These are phyloP conservation scores for Chionomys nivalis DNA, from an alignment of 2,113 vertebrate species.

Conservation along the genomic window DNA sequence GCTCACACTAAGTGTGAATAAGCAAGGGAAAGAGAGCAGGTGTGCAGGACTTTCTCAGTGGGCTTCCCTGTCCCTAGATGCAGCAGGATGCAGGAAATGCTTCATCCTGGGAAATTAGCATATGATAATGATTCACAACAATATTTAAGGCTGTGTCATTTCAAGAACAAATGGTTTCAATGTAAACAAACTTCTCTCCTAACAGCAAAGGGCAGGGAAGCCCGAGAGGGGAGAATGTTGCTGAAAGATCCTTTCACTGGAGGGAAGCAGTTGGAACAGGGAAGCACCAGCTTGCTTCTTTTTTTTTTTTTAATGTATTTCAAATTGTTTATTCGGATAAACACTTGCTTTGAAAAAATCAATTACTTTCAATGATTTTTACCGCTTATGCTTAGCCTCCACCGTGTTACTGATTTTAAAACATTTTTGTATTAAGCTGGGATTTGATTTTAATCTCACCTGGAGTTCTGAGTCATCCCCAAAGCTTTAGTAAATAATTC, in stretches of 20 bases:
- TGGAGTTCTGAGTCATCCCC: slow-evolving; percentile 14
- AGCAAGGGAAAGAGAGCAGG: background rate
- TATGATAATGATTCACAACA: background rate
- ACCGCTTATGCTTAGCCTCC: background rate
- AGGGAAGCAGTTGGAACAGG: background rate
- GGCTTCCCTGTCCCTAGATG: background rate
- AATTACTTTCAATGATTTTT: slow-evolving; percentile 1
- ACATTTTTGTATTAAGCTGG: background rate
- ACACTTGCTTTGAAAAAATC: background rate
- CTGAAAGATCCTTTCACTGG: background rate
- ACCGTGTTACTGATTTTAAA: background rate
- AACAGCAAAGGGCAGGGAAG: background rate
- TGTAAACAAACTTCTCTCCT: background rate
- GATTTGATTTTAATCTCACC: slow-evolving; percentile 36
- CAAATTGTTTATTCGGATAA: background rate
- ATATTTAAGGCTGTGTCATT: slow-evolving; percentile 1
- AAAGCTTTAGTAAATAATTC: slow-evolving; percentile 16
- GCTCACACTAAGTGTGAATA: background rate
- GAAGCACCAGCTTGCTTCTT: background rate
- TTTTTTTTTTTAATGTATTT: background rate
- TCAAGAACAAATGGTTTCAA: slow-evolving; percentile 1
- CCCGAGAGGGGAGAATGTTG: background rate
- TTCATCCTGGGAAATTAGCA: background rate
- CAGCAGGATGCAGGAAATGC: background rate
- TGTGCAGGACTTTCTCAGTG: background rate